Evolutionary conservation across 2,888 invertebrate species (phyloP).

Genomic region (Leptinotarsa haldemani): DNA sequence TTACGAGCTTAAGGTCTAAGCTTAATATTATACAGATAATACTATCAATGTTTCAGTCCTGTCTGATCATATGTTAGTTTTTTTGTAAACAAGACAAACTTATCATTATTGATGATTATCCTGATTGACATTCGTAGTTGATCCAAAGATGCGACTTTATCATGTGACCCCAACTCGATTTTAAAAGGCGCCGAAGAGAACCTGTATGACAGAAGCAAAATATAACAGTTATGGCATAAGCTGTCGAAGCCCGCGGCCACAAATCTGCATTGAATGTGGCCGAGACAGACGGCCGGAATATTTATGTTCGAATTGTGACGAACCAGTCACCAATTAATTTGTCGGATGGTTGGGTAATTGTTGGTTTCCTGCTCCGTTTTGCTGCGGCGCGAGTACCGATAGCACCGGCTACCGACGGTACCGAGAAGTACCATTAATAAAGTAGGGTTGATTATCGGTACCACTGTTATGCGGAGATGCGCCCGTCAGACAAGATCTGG

Average conservation of each 20-base stretch:
- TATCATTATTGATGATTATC: too few relatives aligned
- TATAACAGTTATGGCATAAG: slow-evolving; percentile 60
- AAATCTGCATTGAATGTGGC: slow-evolving; percentile 62
- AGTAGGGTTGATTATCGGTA: slow-evolving; percentile 57
- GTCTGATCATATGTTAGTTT: too few relatives aligned
- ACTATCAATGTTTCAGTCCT: too few relatives aligned
- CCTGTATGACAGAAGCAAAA: slow-evolving; percentile 46
- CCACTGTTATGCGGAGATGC: slow-evolving; percentile 54
- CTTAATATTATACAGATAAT: too few relatives aligned
- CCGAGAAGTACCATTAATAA: slow-evolving; percentile 30
- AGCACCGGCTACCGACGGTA: background rate
- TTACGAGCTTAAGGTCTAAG: too few relatives aligned
- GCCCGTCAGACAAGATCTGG: slow-evolving; percentile 55
- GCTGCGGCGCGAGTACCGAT: slow-evolving; percentile 7
- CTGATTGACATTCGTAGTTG: too few relatives aligned
- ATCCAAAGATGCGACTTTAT: too few relatives aligned
- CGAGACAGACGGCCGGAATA: slow-evolving; percentile 43
- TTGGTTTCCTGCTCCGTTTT: slow-evolving; percentile 58
- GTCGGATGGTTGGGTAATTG: slow-evolving; percentile 60
- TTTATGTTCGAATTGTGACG: slow-evolving; percentile 60
- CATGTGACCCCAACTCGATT: too few relatives aligned
- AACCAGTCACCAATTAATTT: slow-evolving; percentile 63
- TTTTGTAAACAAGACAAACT: too few relatives aligned
- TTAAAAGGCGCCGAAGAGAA: background rate
- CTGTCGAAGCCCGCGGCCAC: slow-evolving; percentile 44